Percentiles rank a stretch among this genome's conserved stretches.
These are phyloP conservation scores for Poecilia latipinna DNA, from an alignment of 2,113 vertebrate species.

Conservation along the genomic window DNA sequence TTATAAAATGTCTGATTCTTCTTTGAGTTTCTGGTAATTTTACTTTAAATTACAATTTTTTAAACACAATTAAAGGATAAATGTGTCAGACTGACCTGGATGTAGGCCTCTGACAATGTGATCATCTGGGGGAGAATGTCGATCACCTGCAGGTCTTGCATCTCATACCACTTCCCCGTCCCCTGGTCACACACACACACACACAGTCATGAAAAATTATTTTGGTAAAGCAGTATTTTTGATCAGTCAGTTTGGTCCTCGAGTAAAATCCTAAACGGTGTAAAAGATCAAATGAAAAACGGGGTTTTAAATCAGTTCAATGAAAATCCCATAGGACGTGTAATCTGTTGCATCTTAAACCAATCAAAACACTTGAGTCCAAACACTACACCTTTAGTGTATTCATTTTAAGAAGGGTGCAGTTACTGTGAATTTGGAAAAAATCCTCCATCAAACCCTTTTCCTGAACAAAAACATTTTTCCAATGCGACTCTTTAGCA, in stretches of 20 bases:
- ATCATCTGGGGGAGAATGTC: slow-evolving; percentile 99
- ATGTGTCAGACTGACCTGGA: slow-evolving; percentile 83
- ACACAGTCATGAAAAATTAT: neutral
- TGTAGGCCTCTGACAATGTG: slow-evolving; percentile 95
- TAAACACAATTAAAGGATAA: neutral
- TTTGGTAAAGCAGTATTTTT: neutral
- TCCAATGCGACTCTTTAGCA: too few relatives aligned
- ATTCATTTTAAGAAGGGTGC: too few relatives aligned
- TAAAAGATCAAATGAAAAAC: too few relatives aligned
- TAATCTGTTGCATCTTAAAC: neutral
- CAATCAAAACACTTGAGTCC: too few relatives aligned
- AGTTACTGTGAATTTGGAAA: too few relatives aligned
- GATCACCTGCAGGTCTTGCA: slow-evolving; percentile 95
- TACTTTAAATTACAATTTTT: neutral
- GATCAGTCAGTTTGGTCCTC: neutral
- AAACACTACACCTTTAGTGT: too few relatives aligned
- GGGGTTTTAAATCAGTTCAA: neutral
- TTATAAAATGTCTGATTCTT: too few relatives aligned
- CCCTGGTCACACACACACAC: slow-evolving; percentile 78
- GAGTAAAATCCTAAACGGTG: neutral
- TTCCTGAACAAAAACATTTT: too few relatives aligned
- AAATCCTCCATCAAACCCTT: too few relatives aligned
- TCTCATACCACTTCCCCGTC: slow-evolving; percentile 96
- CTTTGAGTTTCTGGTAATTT: too few relatives aligned
- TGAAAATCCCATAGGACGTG: too few relatives aligned